phyloP scores from a whole-genome alignment of 2,888 invertebrate species.

The Dynastes tityus region DNA sequence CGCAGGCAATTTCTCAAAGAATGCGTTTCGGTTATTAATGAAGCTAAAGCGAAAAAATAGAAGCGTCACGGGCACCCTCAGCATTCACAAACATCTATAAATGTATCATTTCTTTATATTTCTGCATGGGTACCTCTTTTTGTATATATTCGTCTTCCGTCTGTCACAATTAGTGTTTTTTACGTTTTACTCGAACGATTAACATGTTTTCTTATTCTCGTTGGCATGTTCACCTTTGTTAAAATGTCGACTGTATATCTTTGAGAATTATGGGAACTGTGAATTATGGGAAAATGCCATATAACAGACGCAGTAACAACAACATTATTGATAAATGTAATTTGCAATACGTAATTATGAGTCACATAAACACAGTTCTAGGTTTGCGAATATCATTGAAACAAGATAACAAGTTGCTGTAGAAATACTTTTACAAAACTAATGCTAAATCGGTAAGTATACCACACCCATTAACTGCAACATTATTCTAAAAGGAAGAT shows the following conservation, averaged over 20 bases:
- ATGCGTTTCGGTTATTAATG: slow-evolving; percentile 45
- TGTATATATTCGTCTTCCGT: slow-evolving; percentile 24
- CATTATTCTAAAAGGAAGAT: too few relatives aligned
- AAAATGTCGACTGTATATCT: not conserved
- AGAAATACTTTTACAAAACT: too few relatives aligned
- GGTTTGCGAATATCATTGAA: too few relatives aligned
- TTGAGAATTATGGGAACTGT: too few relatives aligned
- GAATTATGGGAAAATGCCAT: too few relatives aligned
- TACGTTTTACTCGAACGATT: slow-evolving; percentile 27
- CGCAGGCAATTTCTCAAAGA: slow-evolving; percentile 46
- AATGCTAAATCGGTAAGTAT: too few relatives aligned
- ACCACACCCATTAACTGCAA: too few relatives aligned
- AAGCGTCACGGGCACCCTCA: slow-evolving; percentile 1
- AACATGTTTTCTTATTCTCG: slow-evolving; percentile 24
- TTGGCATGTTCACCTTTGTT: not conserved
- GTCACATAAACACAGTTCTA: too few relatives aligned
- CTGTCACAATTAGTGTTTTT: slow-evolving; percentile 37
- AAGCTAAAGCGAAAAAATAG: slow-evolving; percentile 33
- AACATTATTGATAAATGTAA: not conserved
- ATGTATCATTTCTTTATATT: slow-evolving; percentile 46
- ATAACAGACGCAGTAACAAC: too few relatives aligned
- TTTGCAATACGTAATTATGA: too few relatives aligned
- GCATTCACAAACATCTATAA: slow-evolving; percentile 38
- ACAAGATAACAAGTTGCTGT: too few relatives aligned
- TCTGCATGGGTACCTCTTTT: slow-evolving; percentile 17